Conservation (phyloP, 2,888 invertebrate genomes). For the Zeuzera pyrina region DNA sequence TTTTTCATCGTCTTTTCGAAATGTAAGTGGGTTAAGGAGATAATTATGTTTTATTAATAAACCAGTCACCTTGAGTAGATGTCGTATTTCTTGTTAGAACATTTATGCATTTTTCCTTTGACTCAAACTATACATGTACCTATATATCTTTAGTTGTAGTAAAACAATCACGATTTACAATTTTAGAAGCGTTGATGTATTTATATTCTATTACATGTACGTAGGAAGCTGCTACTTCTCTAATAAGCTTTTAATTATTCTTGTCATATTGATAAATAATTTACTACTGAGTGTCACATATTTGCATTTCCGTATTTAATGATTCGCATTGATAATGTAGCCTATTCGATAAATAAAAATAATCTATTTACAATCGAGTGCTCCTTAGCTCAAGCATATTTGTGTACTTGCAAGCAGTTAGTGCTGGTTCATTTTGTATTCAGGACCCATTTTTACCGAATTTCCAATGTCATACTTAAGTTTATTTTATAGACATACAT, state of each 20-base stretch:
- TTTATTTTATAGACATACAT: too few species aligned
- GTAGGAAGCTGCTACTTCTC: too few species aligned
- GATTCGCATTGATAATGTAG: too few species aligned
- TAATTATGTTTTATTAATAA: conserved; percentile 12
- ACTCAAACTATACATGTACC: too few species aligned
- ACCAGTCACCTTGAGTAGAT: conserved; percentile 53
- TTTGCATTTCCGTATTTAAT: neutral
- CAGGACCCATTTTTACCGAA: conserved; percentile 33
- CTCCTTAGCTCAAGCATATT: conserved; percentile 47
- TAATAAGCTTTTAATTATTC: too few species aligned
- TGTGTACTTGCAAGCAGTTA: conserved; percentile 62
- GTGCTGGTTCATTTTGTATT: conserved; percentile 39
- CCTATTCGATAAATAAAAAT: neutral
- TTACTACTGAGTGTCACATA: neutral
- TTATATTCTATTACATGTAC: too few species aligned
- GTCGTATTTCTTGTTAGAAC: conserved; percentile 6
- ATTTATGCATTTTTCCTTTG: too few species aligned
- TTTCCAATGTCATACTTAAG: neutral
- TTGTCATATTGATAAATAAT: too few species aligned
- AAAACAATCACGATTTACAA: too few species aligned
- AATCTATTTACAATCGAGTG: conserved; percentile 17
- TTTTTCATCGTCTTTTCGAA: conserved; percentile 1
- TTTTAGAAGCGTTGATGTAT: too few species aligned
- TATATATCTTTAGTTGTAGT: too few species aligned
- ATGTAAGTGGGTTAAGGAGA: too few species aligned